phyloP scores from a whole-genome alignment of 2,888 invertebrate genomes.

The Dexiosoma caninum region DNA sequence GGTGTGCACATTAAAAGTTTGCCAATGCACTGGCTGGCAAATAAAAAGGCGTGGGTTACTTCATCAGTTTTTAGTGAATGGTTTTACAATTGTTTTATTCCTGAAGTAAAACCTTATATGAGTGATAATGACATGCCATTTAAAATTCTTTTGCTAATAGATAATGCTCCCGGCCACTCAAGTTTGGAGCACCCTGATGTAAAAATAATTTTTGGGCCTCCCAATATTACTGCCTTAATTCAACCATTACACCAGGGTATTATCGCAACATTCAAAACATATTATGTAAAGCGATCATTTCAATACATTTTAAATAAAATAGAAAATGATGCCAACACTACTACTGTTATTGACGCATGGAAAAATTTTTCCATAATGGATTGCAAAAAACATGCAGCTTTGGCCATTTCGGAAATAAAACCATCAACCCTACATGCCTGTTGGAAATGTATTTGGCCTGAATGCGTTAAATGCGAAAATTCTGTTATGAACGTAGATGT shows the following conservation, averaged over 20 bases:
- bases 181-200: too few species aligned
- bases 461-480: too few species aligned
- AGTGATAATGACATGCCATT: slow-evolving; percentile 56
- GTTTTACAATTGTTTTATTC: slow-evolving; percentile 32
- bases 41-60: neutral
- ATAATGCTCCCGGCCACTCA: slow-evolving; percentile 56
- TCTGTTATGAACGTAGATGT: too few species aligned
- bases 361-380: too few species aligned
- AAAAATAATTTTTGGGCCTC: too few species aligned
- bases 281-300: slow-evolving; percentile 15
- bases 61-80: neutral
- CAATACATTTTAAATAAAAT: slow-evolving; percentile 47
- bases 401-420: too few species aligned
- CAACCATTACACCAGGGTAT: slow-evolving; percentile 67
- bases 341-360: too few species aligned
- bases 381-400: too few species aligned
- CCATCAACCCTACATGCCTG: too few species aligned
- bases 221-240: slow-evolving; percentile 53
- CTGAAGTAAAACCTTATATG: slow-evolving; percentile 2
- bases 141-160: slow-evolving; percentile 62
- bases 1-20: slow-evolving; percentile 34
- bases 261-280: slow-evolving; percentile 53
- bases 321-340: slow-evolving; percentile 18
- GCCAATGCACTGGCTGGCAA: slow-evolving; percentile 58
- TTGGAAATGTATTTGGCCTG: too few species aligned